Evolutionary conservation across 2,888 invertebrate species (phyloP), one percentile per base, ranked within the genome.

Genomic region (Gymnoscelis rufifasciata): DNA sequence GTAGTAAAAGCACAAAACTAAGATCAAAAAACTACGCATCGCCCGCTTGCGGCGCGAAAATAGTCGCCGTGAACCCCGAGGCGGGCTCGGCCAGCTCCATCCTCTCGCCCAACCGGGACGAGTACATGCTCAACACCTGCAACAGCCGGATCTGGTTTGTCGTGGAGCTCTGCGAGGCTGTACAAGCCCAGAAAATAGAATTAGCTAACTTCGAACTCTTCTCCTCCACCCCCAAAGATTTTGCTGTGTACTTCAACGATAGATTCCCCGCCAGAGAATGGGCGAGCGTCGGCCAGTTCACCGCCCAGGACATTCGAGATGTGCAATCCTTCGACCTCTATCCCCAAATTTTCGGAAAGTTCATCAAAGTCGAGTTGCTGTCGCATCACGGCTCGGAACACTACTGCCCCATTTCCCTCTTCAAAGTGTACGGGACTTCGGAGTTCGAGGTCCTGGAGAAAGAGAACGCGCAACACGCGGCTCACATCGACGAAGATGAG

Each of bases 121-220:
- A 99, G 74, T 99, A 99, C 78, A 96, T 99, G 94, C 90, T 99
- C 49, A 99, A 98, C 76, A 95, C 97, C 0, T 99, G 99, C 80
- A 95, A 94, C 59, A 94, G 93, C 64, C 92, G 95, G 47, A 94
- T 96, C 54, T 97, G 98, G 97, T 97, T 99, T 79, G 93, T 98
- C 19, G 95, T 99, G 1, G 99, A 99, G 83, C 90, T 99, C 1
- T 99, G 99, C 84, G 99, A 99, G 74, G 95, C 98, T 2, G 95
- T 99, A 52, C 98, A 98, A 83, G 95, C 97, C 2, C 96, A 95
- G 75, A 95, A 94, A 83, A 93, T 99, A 52, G 98, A 99, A 66
- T 87, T 99, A 60, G 99, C 98, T 2, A 99, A 99, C 80, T 97
- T 97, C 74, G 99, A 99, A 81, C 87, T 99, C 49, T 99, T 99